phyloP scores from a whole-genome alignment of 1,140 invertebrate species.

The Drosophila dunni region DNA sequence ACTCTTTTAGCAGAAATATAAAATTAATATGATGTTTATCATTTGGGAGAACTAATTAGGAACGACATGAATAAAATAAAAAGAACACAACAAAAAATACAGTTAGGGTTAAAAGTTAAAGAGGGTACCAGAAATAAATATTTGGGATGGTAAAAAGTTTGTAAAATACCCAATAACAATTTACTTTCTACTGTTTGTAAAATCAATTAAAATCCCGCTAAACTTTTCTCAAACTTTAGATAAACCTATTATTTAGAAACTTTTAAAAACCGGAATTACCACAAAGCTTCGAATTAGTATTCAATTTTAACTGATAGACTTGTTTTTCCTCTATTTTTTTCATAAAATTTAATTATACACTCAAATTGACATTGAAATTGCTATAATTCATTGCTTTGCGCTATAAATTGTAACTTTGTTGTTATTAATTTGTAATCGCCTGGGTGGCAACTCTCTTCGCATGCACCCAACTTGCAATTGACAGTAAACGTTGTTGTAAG shows the following conservation, averaged over 20 bases:
- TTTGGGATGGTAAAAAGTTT: not conserved
- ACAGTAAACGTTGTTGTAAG: constrained; percentile 33
- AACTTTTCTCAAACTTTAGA: too few species aligned
- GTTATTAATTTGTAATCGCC: not conserved
- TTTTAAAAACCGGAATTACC: too few species aligned
- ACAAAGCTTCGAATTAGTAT: not conserved
- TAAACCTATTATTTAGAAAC: too few species aligned
- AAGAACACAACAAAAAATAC: not conserved
- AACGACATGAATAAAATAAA: constrained; percentile 25
- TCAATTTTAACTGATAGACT: not conserved
- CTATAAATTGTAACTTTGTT: not conserved
- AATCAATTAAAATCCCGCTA: too few species aligned
- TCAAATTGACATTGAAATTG: constrained; percentile 2
- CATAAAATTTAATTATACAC: not conserved
- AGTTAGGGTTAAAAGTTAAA: not conserved
- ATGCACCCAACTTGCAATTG: constrained; percentile 15
- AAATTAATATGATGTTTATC: constrained; percentile 47
- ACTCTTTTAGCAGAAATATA: constrained; percentile 34
- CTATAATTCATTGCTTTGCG: not conserved
- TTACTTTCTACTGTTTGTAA: too few species aligned
- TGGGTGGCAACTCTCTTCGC: constrained; percentile 21
- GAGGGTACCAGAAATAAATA: not conserved
- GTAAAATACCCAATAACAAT: not conserved
- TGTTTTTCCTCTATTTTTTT: not conserved
- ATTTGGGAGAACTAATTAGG: constrained; percentile 43